Conservation (phyloP, 2,888 invertebrate species). For the Biston stratarius region DNA sequence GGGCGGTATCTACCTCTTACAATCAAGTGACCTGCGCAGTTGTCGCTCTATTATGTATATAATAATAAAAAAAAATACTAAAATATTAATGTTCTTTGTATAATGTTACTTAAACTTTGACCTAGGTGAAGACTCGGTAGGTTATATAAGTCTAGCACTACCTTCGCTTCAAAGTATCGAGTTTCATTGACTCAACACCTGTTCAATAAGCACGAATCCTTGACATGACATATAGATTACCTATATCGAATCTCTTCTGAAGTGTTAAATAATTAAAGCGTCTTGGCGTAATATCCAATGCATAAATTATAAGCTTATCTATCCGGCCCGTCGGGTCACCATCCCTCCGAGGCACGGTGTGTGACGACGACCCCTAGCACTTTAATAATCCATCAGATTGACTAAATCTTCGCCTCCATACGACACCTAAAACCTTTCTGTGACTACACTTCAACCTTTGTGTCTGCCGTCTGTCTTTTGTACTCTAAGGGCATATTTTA, state of each 20-base stretch:
- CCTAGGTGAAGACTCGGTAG: not conserved
- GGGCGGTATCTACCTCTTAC: too few species aligned
- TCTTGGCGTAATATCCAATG: slow-evolving; percentile 63
- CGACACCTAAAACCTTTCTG: slow-evolving; percentile 46
- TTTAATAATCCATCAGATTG: slow-evolving; percentile 76
- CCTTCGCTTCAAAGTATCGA: not conserved
- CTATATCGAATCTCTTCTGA: slow-evolving; percentile 25
- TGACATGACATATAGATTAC: slow-evolving; percentile 16
- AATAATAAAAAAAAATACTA: too few species aligned
- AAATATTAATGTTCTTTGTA: too few species aligned
- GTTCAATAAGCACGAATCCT: slow-evolving; percentile 25
- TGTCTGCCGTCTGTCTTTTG: slow-evolving; percentile 51
- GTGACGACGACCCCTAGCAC: slow-evolving; percentile 60
- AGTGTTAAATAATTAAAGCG: slow-evolving; percentile 49
- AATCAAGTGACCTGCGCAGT: too few species aligned
- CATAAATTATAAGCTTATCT: slow-evolving; percentile 74
- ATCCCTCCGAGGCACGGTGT: slow-evolving; percentile 57
- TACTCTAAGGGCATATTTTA: slow-evolving; percentile 57
- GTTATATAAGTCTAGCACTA: too few species aligned
- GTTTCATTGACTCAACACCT: slow-evolving; percentile 14
- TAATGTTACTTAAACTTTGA: not conserved
- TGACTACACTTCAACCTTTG: slow-evolving; percentile 42
- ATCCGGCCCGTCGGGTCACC: slow-evolving; percentile 55
- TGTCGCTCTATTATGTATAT: too few species aligned
- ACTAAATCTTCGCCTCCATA: slow-evolving; percentile 67